Base-by-base conservation (phyloP, 2,797 vertebrate species). In the Bufotes viridis region DNA sequence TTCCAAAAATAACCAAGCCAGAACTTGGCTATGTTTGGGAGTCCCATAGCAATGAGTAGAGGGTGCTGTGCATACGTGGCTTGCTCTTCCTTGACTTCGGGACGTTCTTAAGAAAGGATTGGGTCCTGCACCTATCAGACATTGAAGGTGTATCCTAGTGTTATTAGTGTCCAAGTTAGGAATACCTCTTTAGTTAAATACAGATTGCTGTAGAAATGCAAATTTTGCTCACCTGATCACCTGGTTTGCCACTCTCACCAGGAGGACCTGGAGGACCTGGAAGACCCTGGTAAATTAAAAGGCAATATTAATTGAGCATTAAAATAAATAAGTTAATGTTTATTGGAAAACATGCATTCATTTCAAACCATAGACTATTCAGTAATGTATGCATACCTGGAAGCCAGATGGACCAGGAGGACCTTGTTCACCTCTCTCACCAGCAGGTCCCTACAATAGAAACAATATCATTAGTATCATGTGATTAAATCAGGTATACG, bases 381-480 rank as follows among this genome's bases (percentile, higher is more conserved):
- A 24, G 20, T 24, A n/a, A 42, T 81, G 12, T 24, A 61, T 12
- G 11, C 15, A 3, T 90, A 98, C 98, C 96, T 99, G 98, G 96
- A 99, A 99, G 57, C 98, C 98, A 0, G 97, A 97, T 1, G 98
- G 98, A 61, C 98, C 98, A 0, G 98, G 98, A 72, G 98, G 96
- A 87, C 98, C 98, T 92, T 98, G 97, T 79, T 99, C 98, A 92
- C 98, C 98, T 95, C 98, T 96, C 93, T 99, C 98, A 13, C 98
- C 98, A 11, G 95, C 97, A 0, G 94, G 93, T 34, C 98, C 98
- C 98, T 99, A 80, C 91, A 92, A 15, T 78, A 80, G 72, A 26
- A 7, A 75, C 0, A 78, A 0, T 4, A 55, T 61, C 8, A 88
- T 78, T 81, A 88, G 22, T 42, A 58, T 80, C 51, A 79, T 49